phyloP scores from a whole-genome alignment of 2,888 invertebrate genomes.

The Myopa tessellatipennis region DNA sequence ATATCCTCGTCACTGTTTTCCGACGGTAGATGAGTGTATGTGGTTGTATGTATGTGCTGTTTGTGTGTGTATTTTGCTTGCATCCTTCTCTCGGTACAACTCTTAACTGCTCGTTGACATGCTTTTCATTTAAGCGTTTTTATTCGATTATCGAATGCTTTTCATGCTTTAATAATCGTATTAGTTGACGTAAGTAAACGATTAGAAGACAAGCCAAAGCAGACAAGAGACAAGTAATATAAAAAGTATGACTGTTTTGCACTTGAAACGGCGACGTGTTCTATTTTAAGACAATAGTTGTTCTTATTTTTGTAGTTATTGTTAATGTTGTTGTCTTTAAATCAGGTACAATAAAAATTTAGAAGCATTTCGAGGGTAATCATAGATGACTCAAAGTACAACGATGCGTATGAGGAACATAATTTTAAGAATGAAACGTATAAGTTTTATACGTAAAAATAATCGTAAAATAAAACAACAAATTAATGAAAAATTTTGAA shows the following conservation, averaged over 20 bases:
- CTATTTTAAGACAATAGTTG: too few relatives aligned
- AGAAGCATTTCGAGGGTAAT: too few relatives aligned
- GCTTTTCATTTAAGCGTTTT: conserved; percentile 27
- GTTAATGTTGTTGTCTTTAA: neutral
- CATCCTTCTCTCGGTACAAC: neutral
- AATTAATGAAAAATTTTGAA: too few relatives aligned
- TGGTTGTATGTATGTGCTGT: neutral
- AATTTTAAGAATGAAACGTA: too few relatives aligned
- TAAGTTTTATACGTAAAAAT: too few relatives aligned
- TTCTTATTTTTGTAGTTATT: neutral
- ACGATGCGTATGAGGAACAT: neutral
- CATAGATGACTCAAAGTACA: neutral
- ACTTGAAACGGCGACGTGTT: too few relatives aligned
- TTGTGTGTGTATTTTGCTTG: neutral
- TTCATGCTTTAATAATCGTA: conserved; percentile 32
- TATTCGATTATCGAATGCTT: conserved; percentile 35
- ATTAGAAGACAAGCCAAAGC: too few relatives aligned
- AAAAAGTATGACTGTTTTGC: too few relatives aligned
- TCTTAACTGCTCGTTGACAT: conserved; percentile 25
- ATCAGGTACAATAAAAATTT: too few relatives aligned
- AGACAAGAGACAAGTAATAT: too few relatives aligned
- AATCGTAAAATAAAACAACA: too few relatives aligned
- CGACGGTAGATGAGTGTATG: neutral
- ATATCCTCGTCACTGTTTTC: neutral
- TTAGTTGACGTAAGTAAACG: conserved; percentile 18